Base-by-base conservation (phyloP, 2,113 vertebrate species). In the Nycticebus coucang region DNA sequence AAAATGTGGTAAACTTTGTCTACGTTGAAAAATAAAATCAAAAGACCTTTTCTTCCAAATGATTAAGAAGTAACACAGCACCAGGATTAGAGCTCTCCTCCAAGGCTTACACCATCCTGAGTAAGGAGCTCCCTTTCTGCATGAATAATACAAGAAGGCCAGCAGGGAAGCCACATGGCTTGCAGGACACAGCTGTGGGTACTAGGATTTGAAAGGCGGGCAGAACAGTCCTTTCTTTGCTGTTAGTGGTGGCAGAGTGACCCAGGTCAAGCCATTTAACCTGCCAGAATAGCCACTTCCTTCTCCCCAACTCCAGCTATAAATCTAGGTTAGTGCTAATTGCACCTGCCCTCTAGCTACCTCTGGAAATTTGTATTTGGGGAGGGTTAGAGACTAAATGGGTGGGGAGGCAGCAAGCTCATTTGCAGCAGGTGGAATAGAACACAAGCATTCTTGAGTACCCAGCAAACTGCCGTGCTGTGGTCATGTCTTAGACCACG, bases 11-110 rank as follows among this genome's bases (percentile, higher is more conserved):
- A 80, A 84, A 50, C 60, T 35, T 77, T 62, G 37, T 75, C 88
- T 75, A 69, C 68, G 35, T 1, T 57, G 78, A 80, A 33, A 59
- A 59, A 28, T 30, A 84, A 79, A 91, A 64, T 45, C 62, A 30
- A 28, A 88, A 79, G 74, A 57, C 1, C 18, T 93, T 87, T 78
- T 82, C 60, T 79, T 93, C 86, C 72, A 74, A 60, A 87, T 60
- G 45, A 50, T 79, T 83, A 50, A 93, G 74, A 85, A 82, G 55
- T 37, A 30, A 74, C n/a, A 41, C 12, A 62, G 69, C 30, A 5
- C 57, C 59, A 33, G 69, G 35, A 37, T 69, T 62, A 41, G 82
- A 33, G 7, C n/a, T 45, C 17, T n/a, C 28, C n/a, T 45, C 77
- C 57, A 7, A 85, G 74, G 19, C 59, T 59, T 24, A 72, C 72